phyloP scores from a whole-genome alignment of 1,140 invertebrate genomes.

The Polypedilum vanderplanki region DNA sequence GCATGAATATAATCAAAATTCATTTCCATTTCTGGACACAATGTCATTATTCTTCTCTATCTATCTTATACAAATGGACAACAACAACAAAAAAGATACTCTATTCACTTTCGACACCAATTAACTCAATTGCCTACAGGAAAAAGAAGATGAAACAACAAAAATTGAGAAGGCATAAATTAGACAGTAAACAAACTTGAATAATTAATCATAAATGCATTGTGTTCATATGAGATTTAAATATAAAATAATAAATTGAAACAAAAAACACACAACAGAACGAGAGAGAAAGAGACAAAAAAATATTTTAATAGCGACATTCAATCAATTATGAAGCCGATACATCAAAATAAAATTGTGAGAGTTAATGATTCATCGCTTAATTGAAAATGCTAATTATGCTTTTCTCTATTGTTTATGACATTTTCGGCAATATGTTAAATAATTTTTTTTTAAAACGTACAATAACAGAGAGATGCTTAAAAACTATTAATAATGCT shows the following conservation, averaged over 20 bases:
- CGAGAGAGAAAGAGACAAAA: no score
- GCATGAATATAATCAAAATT: no score
- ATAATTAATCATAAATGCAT: constrained; percentile 14
- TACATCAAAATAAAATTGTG: neutral
- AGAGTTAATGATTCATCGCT: constrained; percentile 27
- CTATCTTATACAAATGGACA: no score
- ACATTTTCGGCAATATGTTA: neutral
- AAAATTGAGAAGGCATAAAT: constrained; percentile 10
- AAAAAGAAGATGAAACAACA: neutral
- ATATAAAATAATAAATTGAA: no score
- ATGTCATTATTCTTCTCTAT: no score
- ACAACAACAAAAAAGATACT: no score
- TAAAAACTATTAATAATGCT: constrained; percentile 26
- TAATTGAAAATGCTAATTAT: constrained; percentile 28
- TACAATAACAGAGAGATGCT: constrained; percentile 8
- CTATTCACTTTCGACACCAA: neutral
- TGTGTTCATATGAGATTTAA: neutral
- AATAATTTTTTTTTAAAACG: neutral
- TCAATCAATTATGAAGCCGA: constrained; percentile 22
- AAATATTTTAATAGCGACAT: neutral
- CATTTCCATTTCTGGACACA: no score
- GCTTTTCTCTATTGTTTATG: neutral
- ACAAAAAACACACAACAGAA: no score
- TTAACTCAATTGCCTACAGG: constrained; percentile 1
- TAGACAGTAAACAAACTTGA: neutral